Evolutionary conservation across 2,888 invertebrate genomes (phyloP).

Genomic region (Masnerella sp.): DNA sequence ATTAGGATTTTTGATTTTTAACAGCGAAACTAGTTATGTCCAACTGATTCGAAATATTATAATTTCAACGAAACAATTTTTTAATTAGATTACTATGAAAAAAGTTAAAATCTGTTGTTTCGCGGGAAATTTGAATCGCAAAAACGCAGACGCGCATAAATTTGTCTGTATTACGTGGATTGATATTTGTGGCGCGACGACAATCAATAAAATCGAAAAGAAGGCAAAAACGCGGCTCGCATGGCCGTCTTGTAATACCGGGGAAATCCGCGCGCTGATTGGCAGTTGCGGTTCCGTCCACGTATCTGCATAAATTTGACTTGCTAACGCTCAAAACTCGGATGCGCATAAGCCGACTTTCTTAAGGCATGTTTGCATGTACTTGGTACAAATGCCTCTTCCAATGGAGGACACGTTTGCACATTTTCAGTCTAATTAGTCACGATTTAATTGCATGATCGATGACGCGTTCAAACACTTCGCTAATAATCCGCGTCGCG

Average conservation of each 20-base stretch:
- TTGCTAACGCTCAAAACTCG: slow-evolving; percentile 72
- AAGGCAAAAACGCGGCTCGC: slow-evolving; percentile 16
- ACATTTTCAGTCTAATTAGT: slow-evolving; percentile 16
- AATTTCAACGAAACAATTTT: no score
- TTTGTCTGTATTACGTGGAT: slow-evolving; percentile 6
- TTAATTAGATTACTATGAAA: no score
- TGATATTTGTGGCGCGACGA: slow-evolving; percentile 30
- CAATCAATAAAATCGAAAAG: slow-evolving; percentile 47
- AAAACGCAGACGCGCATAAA: slow-evolving; percentile 19
- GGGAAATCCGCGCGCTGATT: slow-evolving; percentile 55
- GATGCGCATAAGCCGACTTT: slow-evolving; percentile 57
- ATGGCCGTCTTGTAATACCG: slow-evolving; percentile 33
- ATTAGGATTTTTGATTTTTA: no score
- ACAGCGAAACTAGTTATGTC: no score
- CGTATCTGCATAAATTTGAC: slow-evolving; percentile 75
- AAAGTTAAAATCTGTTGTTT: slow-evolving; percentile 13
- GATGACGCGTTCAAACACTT: neutral
- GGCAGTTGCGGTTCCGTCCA: slow-evolving; percentile 57
- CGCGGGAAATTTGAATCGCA: slow-evolving; percentile 19
- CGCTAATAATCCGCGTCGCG: no score
- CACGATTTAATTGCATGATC: slow-evolving; percentile 14
- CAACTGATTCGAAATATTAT: no score
- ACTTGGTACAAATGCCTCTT: slow-evolving; percentile 5
- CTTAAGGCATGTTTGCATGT: slow-evolving; percentile 41
- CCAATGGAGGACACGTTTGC: slow-evolving; percentile 11